Base-by-base conservation (phyloP, 2,888 invertebrate genomes). In the Parapristionchus giblindavisi region DNA sequence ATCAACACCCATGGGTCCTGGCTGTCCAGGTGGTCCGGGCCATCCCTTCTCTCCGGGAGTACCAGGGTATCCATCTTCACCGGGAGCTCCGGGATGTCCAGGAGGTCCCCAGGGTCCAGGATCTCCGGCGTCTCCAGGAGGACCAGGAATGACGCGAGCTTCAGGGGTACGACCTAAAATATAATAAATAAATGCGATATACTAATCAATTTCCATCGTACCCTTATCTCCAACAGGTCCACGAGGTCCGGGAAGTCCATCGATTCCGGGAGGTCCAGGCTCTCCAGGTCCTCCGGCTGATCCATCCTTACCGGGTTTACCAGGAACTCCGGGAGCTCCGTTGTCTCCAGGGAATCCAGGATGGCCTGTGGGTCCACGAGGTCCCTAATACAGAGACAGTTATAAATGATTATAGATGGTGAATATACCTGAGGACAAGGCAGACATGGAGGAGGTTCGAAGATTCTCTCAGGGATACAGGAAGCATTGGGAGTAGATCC, bases 391-490 rank as follows among this genome's bases (percentile, higher is more conserved):
- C 34, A 38, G 1, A 1, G n/a, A 21, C 34, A 60, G 34, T 32
- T 27, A 4, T 58, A 5, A 24, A 61, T 38, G 1, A 24, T 36
- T n/a, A 14, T 27, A 27, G 29, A 27, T 11, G 36, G 43, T 24
- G 72, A 76, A 17, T 60, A 14, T 68, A 71, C 86, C 75, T 87
- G 85, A 3, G 87, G 87, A 72, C 88, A 88, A 17, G 88, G 88
- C 17, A 88, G 81, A 73, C 88, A 88, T 61, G 88, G 88, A 24
- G 87, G 88, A 24, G 88, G 88, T 77, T 88, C 88, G 79, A 88
- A 88, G 14, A 80, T 81, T 65, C 88, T 73, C 72, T 88, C 87
- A 6, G 88, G 88, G 40, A 88, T 85, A 72, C 88, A 88, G 1
- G 87, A 84, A 1, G 88, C 87, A 75, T 88, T 88, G 21, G 88